Base-by-base conservation (phyloP, 23 tunicate species). In the Aplidium turbinatum region DNA sequence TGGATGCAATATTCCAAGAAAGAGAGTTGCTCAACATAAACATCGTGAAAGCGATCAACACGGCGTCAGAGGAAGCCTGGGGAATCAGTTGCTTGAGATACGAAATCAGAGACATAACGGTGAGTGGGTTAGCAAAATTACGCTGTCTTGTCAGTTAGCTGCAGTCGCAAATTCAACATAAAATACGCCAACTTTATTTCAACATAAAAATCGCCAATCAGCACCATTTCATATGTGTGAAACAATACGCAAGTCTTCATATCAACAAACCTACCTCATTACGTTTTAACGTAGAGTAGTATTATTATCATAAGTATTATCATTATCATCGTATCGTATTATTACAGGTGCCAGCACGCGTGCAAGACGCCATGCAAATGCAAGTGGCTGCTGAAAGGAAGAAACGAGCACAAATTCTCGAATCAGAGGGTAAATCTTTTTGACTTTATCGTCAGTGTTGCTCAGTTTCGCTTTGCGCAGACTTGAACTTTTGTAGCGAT, bases 351-450 rank as follows among this genome's bases (percentile, higher is more conserved):
- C 99, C 99, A 19, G 70, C 62, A 22, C 64, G 95, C 25, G 95
- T 94, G 11, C 95, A 82, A 57, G 86, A 86, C 38, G 99, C 99
- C 38, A 94, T 94, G 99, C 99, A 94, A 72, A 86, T 78, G 90
- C 99, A 94, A 66, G 99, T 94, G 18, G 99, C 91, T 46, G 99
- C 99, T 18, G 99, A 94, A 78, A 71, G 99, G 46, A 87, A 71
- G 51, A 94, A 94, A 47, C 38, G 99, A 35, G 99, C 99, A 7
- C 45, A 79, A 1, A 92, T 94, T 40, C 72, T 94, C 0, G 82
- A 86, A 72, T 87, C 95, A 35, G 99, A 94, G 72, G 99, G 99
- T 70, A 47, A 35, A 26, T 24, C n/a, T 62, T 62, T 60, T 30
- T 35, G 29, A 6, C n/a, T 42, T 42, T 16, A 42, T 16, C 9